phyloP scores from a whole-genome alignment of 1,140 invertebrate species.

The Patella vulgata region DNA sequence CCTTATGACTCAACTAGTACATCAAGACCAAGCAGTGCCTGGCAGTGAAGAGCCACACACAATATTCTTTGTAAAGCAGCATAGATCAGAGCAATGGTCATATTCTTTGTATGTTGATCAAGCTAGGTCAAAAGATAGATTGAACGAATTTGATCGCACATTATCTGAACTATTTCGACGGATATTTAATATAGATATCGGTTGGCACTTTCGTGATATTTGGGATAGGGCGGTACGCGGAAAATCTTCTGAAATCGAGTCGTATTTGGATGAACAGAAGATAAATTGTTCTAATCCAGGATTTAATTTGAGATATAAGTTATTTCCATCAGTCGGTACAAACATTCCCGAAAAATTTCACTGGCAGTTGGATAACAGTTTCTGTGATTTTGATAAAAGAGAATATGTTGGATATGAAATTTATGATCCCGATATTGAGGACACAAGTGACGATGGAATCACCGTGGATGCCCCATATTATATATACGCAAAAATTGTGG shows the following conservation, averaged over 20 bases:
- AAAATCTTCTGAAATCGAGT: neutral
- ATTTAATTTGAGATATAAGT: constrained; percentile 47
- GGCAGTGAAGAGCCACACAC: constrained; percentile 29
- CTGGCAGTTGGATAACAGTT: constrained; percentile 38
- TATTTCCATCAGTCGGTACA: constrained; percentile 37
- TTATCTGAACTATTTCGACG: too few relatives aligned
- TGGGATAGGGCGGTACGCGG: neutral
- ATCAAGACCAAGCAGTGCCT: too few relatives aligned
- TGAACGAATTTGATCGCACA: too few relatives aligned
- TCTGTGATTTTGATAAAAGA: constrained; percentile 29
- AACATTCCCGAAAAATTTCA: constrained; percentile 37
- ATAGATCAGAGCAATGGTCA: constrained; percentile 42
- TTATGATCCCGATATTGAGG: constrained; percentile 30
- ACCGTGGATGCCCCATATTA: constrained; percentile 10
- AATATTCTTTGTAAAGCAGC: constrained; percentile 40
- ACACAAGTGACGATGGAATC: constrained; percentile 5
- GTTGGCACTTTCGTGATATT: neutral
- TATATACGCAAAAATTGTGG: constrained; percentile 39
- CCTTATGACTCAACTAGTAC: too few relatives aligned
- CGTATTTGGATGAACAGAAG: neutral
- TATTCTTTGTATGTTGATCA: constrained; percentile 30
- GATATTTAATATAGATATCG: neutral
- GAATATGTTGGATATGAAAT: constrained; percentile 49
- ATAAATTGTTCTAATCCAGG: constrained; percentile 15
- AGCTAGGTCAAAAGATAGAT: neutral